phyloP scores from a whole-genome alignment of 2,888 invertebrate genomes.

The Gastrophysa polygoni region DNA sequence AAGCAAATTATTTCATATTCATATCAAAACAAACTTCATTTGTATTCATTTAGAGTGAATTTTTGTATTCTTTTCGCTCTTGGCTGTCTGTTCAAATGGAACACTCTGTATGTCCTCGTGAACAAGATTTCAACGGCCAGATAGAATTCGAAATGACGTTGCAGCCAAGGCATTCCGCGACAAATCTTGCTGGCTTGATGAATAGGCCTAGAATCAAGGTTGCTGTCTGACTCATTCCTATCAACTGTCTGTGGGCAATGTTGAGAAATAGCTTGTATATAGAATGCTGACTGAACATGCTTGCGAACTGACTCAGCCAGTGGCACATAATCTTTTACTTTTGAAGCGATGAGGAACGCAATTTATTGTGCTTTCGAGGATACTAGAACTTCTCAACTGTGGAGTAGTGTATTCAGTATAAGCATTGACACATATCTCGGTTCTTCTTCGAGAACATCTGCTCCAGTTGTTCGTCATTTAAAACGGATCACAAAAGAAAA shows the following conservation, averaged over 20 bases:
- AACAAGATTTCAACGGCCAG: conserved; percentile 31
- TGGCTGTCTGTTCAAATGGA: too few species aligned
- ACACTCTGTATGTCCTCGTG: too few species aligned
- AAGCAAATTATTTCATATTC: too few species aligned
- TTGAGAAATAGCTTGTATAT: not conserved
- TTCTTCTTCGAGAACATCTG: not conserved
- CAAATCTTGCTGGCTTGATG: conserved; percentile 23
- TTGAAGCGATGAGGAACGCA: too few species aligned
- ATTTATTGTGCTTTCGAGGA: too few species aligned
- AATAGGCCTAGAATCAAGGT: conserved; percentile 9
- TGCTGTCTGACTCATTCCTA: not conserved
- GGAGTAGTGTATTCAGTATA: too few species aligned
- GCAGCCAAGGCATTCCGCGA: conserved; percentile 29
- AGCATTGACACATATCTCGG: too few species aligned
- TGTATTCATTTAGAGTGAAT: too few species aligned
- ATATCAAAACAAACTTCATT: too few species aligned
- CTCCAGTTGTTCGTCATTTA: not conserved
- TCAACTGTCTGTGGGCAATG: not conserved
- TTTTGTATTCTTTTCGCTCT: too few species aligned
- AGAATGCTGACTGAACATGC: not conserved
- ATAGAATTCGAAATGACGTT: conserved; percentile 33
- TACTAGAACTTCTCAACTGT: too few species aligned
- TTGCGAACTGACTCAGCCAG: not conserved
- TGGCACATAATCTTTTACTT: not conserved
- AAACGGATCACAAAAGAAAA: not conserved